Evolutionary conservation across 2,797 vertebrate species (phyloP).

Genomic region (Gallinago stenura): DNA sequence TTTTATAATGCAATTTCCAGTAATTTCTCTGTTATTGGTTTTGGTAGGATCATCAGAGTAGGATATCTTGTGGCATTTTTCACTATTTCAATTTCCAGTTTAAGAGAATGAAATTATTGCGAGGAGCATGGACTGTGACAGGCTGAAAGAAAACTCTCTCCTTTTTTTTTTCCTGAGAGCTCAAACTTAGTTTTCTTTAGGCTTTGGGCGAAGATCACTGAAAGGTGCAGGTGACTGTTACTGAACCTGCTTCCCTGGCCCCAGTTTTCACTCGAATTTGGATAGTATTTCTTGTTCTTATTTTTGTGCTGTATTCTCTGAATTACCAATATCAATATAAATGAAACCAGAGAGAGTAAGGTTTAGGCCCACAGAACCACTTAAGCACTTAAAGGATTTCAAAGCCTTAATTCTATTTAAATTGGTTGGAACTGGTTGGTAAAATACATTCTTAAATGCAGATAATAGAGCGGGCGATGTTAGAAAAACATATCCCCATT

Average conservation of each 20-base stretch:
- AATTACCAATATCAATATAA: not conserved
- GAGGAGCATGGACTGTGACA: not conserved
- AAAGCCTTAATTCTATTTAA: constrained; percentile 4
- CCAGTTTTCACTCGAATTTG: not conserved
- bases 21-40: not conserved
- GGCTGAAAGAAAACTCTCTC: not conserved
- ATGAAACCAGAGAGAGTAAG: not conserved
- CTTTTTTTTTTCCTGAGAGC: not conserved
- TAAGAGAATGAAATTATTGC: not conserved
- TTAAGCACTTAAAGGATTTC: constrained; percentile 10
- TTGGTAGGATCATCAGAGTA: not conserved
- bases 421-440: not conserved
- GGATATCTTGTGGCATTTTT: not conserved
- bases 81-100: not conserved
- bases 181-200: not conserved
- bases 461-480: not conserved
- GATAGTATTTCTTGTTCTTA: not conserved
- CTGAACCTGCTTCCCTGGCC: not conserved
- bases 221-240: not conserved
- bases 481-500: not conserved
- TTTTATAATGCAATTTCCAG: not conserved
- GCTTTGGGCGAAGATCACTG: not conserved
- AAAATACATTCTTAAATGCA: not conserved
- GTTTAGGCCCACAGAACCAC: not conserved
- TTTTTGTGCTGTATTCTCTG: not conserved